A percentile compares a stretch with the other conserved stretches of the same genome.
Evolutionary conservation across 2,888 invertebrate species (phyloP).

Genomic region (Lasioglossum vierecki): DNA sequence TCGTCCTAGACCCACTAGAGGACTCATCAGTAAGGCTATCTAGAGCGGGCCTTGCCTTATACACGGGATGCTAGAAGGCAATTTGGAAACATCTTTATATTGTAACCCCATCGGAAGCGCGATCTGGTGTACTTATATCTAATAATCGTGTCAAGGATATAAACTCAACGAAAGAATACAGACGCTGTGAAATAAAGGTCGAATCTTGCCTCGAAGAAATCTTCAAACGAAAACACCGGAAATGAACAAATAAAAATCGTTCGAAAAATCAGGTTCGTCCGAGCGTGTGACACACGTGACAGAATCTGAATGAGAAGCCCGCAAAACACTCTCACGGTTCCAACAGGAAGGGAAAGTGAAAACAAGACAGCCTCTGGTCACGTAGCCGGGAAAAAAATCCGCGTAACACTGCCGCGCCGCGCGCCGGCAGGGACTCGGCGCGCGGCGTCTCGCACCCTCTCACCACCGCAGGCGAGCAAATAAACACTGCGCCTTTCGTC

Average conservation of each 20-base stretch:
- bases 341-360: conserved; percentile 38
- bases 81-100: too few relatives aligned
- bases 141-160: too few relatives aligned
- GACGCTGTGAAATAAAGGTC: neutral
- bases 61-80: too few relatives aligned
- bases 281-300: neutral
- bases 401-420: neutral
- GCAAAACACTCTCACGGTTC: conserved; percentile 36
- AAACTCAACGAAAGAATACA: neutral
- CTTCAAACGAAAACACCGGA: neutral
- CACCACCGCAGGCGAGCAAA: conserved; percentile 15
- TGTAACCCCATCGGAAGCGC: too few relatives aligned
- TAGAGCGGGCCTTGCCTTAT: too few relatives aligned
- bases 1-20: too few relatives aligned
- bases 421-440: neutral
- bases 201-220: neutral
- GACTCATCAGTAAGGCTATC: too few relatives aligned
- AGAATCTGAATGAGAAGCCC: neutral
- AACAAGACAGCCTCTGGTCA: conserved; percentile 15
- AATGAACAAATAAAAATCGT: neutral
- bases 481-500: neutral
- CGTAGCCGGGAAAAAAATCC: conserved; percentile 6
- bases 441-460: conserved; percentile 15
- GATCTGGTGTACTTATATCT: too few relatives aligned
- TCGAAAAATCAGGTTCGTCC: neutral